These are phyloP conservation scores for Ispidina picta DNA, from an alignment of 2,797 vertebrate species.

Conservation along the genomic window DNA sequence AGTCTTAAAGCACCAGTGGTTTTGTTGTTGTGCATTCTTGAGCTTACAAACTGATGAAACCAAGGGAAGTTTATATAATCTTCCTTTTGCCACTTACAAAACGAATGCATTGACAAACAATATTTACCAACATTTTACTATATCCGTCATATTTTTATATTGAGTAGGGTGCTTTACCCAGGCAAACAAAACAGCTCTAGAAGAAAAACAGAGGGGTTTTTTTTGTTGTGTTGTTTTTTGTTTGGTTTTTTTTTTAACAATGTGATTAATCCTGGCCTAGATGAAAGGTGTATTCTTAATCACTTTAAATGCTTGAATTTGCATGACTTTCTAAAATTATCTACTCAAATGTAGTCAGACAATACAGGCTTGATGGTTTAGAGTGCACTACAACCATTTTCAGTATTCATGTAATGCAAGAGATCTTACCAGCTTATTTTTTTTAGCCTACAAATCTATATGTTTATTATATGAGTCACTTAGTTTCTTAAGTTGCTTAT, in stretches of 20 bases:
- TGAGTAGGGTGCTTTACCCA: neutral
- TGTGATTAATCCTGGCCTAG: neutral
- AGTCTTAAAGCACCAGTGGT: neutral
- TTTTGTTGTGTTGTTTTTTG: too few species aligned
- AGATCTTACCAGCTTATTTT: neutral
- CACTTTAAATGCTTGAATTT: neutral
- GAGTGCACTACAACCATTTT: neutral
- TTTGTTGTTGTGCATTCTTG: neutral
- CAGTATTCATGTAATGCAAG: neutral
- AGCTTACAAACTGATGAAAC: neutral
- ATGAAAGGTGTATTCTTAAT: neutral
- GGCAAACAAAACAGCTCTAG: neutral
- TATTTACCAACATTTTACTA: neutral
- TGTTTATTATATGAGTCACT: neutral
- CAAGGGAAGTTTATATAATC: neutral
- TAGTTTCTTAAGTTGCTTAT: neutral
- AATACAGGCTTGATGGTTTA: neutral
- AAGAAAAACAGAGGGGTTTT: fast-evolving
- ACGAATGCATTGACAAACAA: neutral
- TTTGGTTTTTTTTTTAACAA: neutral
- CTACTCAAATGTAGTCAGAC: neutral
- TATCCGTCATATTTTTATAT: neutral
- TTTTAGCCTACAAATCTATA: neutral
- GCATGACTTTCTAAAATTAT: neutral
- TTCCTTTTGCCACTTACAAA: neutral